Base-by-base conservation (phyloP, 2,888 invertebrate species). In the Cosmorhoe ocellata region DNA sequence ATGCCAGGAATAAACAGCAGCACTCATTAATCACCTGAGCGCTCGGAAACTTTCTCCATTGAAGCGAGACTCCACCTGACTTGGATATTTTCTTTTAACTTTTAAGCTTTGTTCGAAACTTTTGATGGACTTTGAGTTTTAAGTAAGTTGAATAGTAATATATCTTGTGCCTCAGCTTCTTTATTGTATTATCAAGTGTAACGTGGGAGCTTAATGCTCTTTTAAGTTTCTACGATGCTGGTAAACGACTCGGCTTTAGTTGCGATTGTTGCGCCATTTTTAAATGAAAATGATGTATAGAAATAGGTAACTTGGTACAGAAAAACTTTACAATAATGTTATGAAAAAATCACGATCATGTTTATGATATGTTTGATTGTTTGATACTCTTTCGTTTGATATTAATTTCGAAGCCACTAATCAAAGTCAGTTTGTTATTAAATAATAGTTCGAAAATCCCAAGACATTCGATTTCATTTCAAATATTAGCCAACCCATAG, bases 51-150 rank as follows among this genome's bases (percentile, higher is more conserved):
- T 88, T 87, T 78, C 79, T 81, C 85, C 85, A 84, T 85, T 82
- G 81, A 77, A 72, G 73, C 66, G 74, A 70, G 76, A 79, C 83
- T 84, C 79, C 79, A 88, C 86, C 89, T 86, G 87, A 86, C 84
- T 86, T 70, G 81, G 81, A 81, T 85, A 85, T 86, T 88, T 88
- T 88, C 87, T 86, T 86, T 86, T 89, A 89, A 89, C 89, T 89
- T 89, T 85, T 88, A 88, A 90, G 88, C 87, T 84, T 84, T 81
- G 80, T 84, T 85, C 79, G 71, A 75, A 86, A 88, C 79, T 86
- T 86, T 84, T 87, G 88, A 88, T 88, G 84, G 87, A 87, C 86
- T 88, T 80, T 70, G 81, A 86, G 85, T 87, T 88, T 87, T 86
- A 86, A 88, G 84, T 85, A 80, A 83, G 80, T 88, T 86, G 84